These are phyloP conservation scores for Galbula dea DNA, from an alignment of 2,113 vertebrate genomes.

Conservation along the genomic window DNA sequence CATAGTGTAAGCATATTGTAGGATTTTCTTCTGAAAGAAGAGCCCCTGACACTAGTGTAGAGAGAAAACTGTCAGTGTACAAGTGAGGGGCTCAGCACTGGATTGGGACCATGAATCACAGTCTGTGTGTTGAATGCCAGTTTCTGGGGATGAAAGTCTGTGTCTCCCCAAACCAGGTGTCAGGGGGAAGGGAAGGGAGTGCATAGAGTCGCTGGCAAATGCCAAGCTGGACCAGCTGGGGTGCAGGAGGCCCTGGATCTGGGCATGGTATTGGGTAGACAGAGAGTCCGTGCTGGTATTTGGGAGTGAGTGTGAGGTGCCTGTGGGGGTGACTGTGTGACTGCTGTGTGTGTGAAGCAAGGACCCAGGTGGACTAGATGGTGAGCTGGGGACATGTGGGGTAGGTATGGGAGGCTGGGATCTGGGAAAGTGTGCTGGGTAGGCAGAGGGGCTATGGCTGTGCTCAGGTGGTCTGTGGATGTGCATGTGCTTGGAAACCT, in stretches of 20 bases:
- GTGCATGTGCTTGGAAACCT: not conserved
- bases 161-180: not conserved
- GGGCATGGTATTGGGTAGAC: rapidly evolving
- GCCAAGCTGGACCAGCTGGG: not conserved
- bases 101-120: rapidly evolving
- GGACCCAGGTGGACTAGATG: not conserved
- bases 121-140: rapidly evolving
- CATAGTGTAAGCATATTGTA: not conserved
- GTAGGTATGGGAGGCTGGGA: rapidly evolving
- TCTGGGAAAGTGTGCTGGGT: rapidly evolving
- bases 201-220: not conserved
- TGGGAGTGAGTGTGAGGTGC: rapidly evolving
- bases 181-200: too few relatives aligned
- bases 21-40: not conserved
- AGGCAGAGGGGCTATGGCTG: rapidly evolving
- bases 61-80: not conserved
- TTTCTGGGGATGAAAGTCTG: not conserved
- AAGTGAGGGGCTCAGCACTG: not conserved
- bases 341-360: rapidly evolving
- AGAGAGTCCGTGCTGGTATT: rapidly evolving
- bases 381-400: rapidly evolving
- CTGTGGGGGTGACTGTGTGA: not conserved
- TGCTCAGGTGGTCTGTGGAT: rapidly evolving
- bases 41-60: not conserved
- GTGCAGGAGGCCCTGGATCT: rapidly evolving